These are phyloP conservation scores for Stegodyphus dumicola DNA, from an alignment of 1,140 invertebrate species.

Conservation along the genomic window DNA sequence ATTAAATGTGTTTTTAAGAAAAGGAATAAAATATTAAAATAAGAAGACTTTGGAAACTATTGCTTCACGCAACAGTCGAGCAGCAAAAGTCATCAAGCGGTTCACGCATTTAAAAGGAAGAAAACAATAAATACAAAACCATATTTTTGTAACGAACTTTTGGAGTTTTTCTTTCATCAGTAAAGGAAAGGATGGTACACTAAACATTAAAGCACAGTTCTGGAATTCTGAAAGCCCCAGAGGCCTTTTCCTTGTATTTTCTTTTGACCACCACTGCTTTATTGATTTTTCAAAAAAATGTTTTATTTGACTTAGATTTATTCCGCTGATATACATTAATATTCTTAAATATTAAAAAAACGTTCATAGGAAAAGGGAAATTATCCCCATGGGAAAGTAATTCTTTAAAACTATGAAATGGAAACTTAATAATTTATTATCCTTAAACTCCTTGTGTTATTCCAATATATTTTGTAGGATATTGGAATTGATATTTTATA, in stretches of 20 bases:
- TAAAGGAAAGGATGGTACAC: neutral
- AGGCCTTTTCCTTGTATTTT: too few species aligned
- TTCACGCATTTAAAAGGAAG: conserved; percentile 32
- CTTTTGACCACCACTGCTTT: too few species aligned
- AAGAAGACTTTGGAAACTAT: conserved; percentile 21
- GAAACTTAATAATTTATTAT: too few species aligned
- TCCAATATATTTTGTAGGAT: too few species aligned
- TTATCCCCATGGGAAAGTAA: neutral
- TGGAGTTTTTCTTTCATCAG: conserved; percentile 22
- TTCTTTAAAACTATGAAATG: too few species aligned
- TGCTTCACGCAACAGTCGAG: conserved; percentile 36
- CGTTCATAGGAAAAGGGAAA: neutral
- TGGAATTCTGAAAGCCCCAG: too few species aligned
- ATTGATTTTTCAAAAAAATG: neutral
- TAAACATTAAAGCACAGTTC: neutral
- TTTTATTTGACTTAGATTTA: neutral
- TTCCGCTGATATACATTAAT: too few species aligned
- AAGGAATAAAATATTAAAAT: conserved; percentile 11
- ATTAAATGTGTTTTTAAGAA: conserved; percentile 30
- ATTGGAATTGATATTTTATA: too few species aligned
- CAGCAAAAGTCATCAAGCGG: conserved; percentile 36
- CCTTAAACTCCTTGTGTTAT: too few species aligned
- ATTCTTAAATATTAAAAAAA: neutral
- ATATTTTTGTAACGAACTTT: conserved; percentile 42
- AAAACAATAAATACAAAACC: conserved; percentile 45